Percentiles rank a stretch among this genome's conserved stretches.
These are phyloP conservation scores for Rhabdornis inornatus DNA, from an alignment of 2,113 vertebrate species.

Conservation along the genomic window DNA sequence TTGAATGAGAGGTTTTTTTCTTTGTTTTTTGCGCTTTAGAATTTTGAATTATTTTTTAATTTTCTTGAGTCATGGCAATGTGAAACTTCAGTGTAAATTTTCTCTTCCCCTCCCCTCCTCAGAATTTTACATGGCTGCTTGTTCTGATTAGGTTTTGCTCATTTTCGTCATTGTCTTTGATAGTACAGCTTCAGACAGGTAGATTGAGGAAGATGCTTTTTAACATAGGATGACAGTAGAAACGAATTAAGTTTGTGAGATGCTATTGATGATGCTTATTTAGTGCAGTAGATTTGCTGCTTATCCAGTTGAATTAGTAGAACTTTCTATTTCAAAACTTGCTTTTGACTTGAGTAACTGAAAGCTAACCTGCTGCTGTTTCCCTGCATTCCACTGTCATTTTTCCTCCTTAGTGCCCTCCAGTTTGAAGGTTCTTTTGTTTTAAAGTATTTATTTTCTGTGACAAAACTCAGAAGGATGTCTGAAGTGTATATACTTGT, in stretches of 20 bases:
- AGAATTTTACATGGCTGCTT: neutral
- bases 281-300: neutral
- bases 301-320: neutral
- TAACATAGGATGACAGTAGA: neutral
- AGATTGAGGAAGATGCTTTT: neutral
- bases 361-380: neutral
- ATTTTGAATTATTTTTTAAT: neutral
- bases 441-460: neutral
- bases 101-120: neutral
- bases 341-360: neutral
- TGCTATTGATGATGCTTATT: neutral
- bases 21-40: neutral
- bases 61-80: neutral
- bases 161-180: neutral
- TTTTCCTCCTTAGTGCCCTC: neutral
- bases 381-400: neutral
- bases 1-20: neutral
- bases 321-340: neutral
- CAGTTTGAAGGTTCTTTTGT: neutral
- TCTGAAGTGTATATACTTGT: neutral
- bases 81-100: neutral
- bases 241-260: neutral
- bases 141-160: neutral
- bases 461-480: neutral
- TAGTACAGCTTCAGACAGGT: neutral